Percentiles rank a stretch among this genome's conserved stretches.
These are phyloP conservation scores for Montipora efflorescens DNA, from an alignment of 64 coral and sea anemone species.

Conservation along the genomic window DNA sequence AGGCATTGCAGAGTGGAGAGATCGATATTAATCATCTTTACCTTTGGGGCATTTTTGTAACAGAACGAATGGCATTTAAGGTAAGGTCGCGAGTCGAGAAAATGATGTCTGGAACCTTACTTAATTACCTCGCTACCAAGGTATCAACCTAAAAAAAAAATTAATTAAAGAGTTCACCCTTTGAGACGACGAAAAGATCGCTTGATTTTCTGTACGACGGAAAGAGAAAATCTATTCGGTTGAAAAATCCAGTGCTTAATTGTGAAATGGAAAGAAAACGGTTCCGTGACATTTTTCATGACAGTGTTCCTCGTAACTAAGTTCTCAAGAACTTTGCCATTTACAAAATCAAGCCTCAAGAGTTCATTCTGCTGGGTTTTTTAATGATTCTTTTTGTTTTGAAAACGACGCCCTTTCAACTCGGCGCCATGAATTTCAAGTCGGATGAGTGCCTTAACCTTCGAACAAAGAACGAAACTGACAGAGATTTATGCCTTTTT, in stretches of 20 bases:
- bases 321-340: not conserved
- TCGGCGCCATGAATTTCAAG: not conserved
- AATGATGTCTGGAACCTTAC: not conserved
- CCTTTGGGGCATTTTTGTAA: not conserved
- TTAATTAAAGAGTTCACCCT: not conserved
- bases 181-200: not conserved
- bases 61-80: not conserved
- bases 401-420: not conserved
- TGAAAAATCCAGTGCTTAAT: not conserved
- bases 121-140: not conserved
- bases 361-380: not conserved
- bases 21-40: not conserved
- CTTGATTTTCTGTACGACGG: not conserved
- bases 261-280: not conserved
- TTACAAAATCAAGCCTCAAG: not conserved
- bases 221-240: not conserved
- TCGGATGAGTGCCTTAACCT: not conserved
- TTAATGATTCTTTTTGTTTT: not conserved
- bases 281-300: not conserved
- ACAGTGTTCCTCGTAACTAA: not conserved
- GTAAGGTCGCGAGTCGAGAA: not conserved
- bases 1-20: not conserved
- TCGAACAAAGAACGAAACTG: not conserved
- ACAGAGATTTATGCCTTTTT: not conserved
- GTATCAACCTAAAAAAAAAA: not conserved